phyloP scores from a whole-genome alignment of 2,797 vertebrate species.

The Avahi laniger region DNA sequence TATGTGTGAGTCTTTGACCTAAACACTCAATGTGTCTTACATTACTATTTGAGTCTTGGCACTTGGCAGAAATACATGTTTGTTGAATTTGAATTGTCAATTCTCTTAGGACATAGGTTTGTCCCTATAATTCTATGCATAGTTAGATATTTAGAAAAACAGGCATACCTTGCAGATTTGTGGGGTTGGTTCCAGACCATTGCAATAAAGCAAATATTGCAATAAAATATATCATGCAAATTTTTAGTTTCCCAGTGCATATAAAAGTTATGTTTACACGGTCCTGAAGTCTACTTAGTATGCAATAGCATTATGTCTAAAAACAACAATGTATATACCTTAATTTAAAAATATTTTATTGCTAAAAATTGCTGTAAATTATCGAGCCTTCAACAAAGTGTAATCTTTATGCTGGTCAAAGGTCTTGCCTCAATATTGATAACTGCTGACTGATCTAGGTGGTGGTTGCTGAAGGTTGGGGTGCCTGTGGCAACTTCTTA shows the following conservation, averaged over 20 bases:
- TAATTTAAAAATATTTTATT: not conserved
- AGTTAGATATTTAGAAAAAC: not conserved
- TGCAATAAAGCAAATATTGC: not conserved
- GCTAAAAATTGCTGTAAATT: not conserved
- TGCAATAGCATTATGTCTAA: not conserved
- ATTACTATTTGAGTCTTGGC: not conserved
- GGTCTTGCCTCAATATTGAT: not conserved
- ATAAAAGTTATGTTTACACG: not conserved
- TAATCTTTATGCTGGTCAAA: not conserved
- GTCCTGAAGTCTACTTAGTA: not conserved
- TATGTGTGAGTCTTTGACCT: not conserved
- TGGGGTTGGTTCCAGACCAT: not conserved
- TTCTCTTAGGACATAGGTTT: not conserved
- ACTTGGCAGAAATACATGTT: not conserved
- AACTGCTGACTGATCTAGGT: not conserved
- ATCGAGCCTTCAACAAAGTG: not conserved
- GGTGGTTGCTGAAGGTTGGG: not conserved
- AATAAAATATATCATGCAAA: not conserved
- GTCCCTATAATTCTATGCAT: not conserved
- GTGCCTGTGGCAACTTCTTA: not conserved
- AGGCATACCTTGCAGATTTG: not conserved
- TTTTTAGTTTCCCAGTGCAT: not conserved
- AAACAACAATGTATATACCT: not conserved
- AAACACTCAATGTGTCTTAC: not conserved
- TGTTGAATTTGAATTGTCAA: not conserved